Evolutionary conservation across 1,140 invertebrate species (phyloP), one percentile per base, ranked within the genome.

Genomic region (Drosophila sturtevanti): DNA sequence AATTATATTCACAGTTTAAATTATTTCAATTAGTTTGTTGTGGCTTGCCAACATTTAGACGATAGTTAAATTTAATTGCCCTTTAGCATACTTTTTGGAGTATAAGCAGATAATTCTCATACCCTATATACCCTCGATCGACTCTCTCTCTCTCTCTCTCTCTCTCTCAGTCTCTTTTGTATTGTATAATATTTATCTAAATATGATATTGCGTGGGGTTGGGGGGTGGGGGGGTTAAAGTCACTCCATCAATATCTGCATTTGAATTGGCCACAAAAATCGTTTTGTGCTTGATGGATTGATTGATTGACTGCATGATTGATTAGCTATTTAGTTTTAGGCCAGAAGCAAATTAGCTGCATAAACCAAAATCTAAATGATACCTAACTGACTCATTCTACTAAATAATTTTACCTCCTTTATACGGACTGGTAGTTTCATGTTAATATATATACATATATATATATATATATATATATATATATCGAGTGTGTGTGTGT

Each of bases 301-400:
- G 74, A 77, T 77, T 77, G 75, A 77, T 71, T 77, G 81, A 86
- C 81, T 86, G 73, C 66, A 81, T 85, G 81, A 85, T 85, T 85
- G 86, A 85, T 85, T 85, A 82, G 81, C 81, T 81, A 86, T 87
- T 87, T 87, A 87, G 77, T 86, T 81, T 68, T 74, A 54, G 56
- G 37, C 16, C 55, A 68, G 62, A 65, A 66, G 62, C 61, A 85
- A 85, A 85, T 85, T 85, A 85, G 78, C 74, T 86, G 66, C 81
- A 81, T 71, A 86, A 81, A 86, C 69, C 81, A 67, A 74, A 68
- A 73, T 70, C 77, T 73, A 85, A 74, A 85, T 72, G 73, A 75
- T 76, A 59, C 72, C 48, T 79, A 75, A 64, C 79, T 58, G 54
- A 52, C 41, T 14, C 24, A 16, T 44, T 16, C 35, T 16, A 10